Conservation (phyloP, 2,113 vertebrate genomes). For the Pungitius pungitius region DNA sequence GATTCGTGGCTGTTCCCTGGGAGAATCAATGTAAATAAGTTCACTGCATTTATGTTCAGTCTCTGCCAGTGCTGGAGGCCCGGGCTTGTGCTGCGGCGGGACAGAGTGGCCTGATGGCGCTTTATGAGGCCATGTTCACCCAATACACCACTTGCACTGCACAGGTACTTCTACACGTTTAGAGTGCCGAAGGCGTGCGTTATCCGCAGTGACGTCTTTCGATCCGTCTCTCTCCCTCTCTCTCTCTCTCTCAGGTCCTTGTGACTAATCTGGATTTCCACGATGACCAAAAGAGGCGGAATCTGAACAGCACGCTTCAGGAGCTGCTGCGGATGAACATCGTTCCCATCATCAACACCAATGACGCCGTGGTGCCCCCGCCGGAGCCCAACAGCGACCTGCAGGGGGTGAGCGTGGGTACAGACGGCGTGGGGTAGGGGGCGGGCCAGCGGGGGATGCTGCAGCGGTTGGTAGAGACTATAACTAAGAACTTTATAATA, state of each 20-base stretch:
- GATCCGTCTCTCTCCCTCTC: neutral
- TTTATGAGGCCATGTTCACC: constrained; percentile 99
- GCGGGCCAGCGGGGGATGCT: constrained; percentile 33
- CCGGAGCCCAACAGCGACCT: constrained; percentile 97
- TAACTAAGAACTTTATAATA: too few species aligned
- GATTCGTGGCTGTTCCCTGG: neutral
- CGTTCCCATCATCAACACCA: constrained; percentile 98
- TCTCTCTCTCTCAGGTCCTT: constrained; percentile 83
- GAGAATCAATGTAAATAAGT: neutral
- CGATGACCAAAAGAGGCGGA: constrained; percentile 93
- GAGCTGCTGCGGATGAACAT: constrained; percentile 98
- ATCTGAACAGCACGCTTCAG: constrained; percentile 93
- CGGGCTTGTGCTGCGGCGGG: constrained; percentile 97
- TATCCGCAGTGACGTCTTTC: neutral
- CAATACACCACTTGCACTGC: constrained; percentile 98
- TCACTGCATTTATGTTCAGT: constrained; percentile 73
- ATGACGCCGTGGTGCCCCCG: constrained; percentile 96
- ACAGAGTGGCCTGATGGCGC: constrained; percentile 97
- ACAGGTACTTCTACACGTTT: constrained; percentile 79
- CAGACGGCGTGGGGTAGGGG: constrained; percentile 64
- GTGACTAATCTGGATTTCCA: constrained; percentile 98
- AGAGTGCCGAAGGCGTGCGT: neutral
- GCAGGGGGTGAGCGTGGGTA: constrained; percentile 98
- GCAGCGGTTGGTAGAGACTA: constrained; percentile 12
- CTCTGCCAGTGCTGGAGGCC: constrained; percentile 91